Evolutionary conservation across 2,113 vertebrate species (phyloP), one percentile per base, ranked within the genome.

Genomic region (Alethe castanea): DNA sequence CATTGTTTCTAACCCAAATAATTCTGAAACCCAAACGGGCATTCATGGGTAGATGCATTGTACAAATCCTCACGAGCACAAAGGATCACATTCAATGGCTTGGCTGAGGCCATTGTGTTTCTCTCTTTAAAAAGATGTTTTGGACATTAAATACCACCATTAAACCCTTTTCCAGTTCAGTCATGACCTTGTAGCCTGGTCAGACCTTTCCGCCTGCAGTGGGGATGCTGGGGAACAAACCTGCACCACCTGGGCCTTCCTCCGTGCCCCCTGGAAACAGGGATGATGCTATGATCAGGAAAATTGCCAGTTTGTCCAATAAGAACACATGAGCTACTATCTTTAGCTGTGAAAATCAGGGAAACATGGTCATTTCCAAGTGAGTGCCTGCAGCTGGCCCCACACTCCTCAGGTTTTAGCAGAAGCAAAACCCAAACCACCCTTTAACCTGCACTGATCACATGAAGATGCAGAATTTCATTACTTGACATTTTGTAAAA

Each of bases 271-370:
- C 80, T 11, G 3, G 14, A 17, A 53, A 14, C 26, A 14, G 47
- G 17, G 14, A 36, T 2, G 19, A 38, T 18, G 20, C 38, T 5
- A 3, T 9, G 18, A 2, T 3, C 25, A 19, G 9, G 33, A 66
- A 40, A 81, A 0, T 0, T 7, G 8, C 8, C 42, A 40, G 11
- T 22, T 4, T 77, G 42, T 50, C 47, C 38, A 17, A 38, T 8
- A 17, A 60, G 17, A 42, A 62, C 59, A 25, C 14, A 3, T 0
- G 5, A 79, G 33, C 60, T 25, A 5, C 28, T 2, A 0, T 1
- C 23, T 50, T 35, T 2, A 47, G 19, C 65, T 14, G 1, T 2
- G 19, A 35, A 7, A 12, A 35, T 1, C 1, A 0, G n/a, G 66
- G 25, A 57, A 56, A 57, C 1, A 0, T 5, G 11, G 10, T 6